A percentile compares a stretch with the other conserved stretches of the same genome.
Conservation (phyloP, 2,113 vertebrate species). For the Proteles cristata region DNA sequence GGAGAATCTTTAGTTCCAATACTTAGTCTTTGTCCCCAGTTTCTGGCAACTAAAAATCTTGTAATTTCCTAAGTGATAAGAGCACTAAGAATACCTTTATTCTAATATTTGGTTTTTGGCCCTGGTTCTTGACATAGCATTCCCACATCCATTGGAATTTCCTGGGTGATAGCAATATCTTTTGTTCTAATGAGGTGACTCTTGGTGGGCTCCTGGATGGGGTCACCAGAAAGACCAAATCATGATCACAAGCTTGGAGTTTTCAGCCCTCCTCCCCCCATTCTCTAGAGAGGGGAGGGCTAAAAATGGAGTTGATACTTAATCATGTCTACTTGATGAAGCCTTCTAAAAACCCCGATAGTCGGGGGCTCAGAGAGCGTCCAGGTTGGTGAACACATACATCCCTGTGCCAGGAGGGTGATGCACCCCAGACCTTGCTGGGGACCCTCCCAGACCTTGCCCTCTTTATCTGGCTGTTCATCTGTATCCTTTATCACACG, state of each 20-base stretch:
- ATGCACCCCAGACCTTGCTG: too few relatives aligned
- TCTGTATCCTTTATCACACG: background rate
- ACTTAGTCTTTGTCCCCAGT: background rate
- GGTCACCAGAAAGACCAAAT: background rate
- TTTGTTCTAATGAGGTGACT: background rate
- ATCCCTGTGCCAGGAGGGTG: background rate
- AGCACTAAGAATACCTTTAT: background rate
- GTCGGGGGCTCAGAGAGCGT: background rate
- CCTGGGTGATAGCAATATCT: background rate
- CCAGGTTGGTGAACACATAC: background rate
- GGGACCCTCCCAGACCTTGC: background rate
- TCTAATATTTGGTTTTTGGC: background rate
- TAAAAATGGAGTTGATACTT: background rate
- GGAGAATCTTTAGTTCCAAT: background rate
- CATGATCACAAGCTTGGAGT: background rate
- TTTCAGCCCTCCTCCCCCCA: background rate
- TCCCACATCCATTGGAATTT: background rate
- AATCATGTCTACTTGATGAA: background rate
- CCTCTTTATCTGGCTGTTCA: background rate
- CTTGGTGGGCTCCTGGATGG: background rate
- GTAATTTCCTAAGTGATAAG: background rate
- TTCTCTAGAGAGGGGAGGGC: background rate
- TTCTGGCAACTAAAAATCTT: background rate
- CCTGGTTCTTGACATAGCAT: background rate
- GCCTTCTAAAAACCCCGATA: background rate